Conservation (phyloP, 2,113 vertebrate genomes). For the Ctenodactylus gundi region DNA sequence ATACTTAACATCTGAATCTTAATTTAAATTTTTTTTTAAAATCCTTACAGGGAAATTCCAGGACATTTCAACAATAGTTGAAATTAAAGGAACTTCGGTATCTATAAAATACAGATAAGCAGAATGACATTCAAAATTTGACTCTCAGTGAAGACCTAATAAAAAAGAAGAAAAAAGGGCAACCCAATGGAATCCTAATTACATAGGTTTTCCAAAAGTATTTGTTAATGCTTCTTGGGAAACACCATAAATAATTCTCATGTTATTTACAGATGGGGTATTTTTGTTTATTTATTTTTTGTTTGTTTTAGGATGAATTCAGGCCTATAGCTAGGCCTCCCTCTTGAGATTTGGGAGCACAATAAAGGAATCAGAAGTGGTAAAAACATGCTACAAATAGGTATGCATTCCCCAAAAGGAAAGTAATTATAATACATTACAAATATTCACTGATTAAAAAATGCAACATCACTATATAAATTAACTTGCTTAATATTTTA, state of each 20-base stretch:
- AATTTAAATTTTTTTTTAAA: not conserved
- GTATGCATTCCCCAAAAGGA: no score
- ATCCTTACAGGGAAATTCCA: not conserved
- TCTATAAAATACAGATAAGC: not conserved
- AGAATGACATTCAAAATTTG: not conserved
- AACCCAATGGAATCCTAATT: not conserved
- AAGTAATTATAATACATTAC: no score
- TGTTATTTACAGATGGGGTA: not conserved
- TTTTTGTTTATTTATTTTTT: no score
- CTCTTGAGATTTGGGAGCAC: not conserved
- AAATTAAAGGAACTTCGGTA: not conserved
- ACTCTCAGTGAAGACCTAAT: not conserved
- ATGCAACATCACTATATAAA: slow-evolving; percentile 17
- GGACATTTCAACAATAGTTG: slow-evolving; percentile 18
- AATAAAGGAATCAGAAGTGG: no score
- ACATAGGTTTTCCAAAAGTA: not conserved
- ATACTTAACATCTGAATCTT: not conserved
- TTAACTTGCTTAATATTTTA: slow-evolving; percentile 37
- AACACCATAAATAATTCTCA: not conserved
- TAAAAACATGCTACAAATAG: no score
- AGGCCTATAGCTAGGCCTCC: not conserved
- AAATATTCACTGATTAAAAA: no score
- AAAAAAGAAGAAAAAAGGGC: not conserved
- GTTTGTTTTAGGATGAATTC: not conserved
- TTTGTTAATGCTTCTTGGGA: not conserved